These are phyloP conservation scores for Tetramorium alpestre DNA, from an alignment of 1,140 invertebrate species.

Conservation along the genomic window DNA sequence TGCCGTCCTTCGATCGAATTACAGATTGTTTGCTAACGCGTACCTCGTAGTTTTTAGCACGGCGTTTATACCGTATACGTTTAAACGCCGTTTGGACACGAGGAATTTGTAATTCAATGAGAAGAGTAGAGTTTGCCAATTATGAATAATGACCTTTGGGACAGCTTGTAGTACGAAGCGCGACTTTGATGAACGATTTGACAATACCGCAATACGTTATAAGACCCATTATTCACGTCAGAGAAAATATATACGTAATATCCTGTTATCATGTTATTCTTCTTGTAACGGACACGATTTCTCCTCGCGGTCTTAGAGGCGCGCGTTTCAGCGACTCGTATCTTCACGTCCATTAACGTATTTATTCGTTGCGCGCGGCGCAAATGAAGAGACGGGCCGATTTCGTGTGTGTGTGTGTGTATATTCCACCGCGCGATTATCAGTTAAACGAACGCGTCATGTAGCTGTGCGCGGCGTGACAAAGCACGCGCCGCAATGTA, in stretches of 20 bases:
- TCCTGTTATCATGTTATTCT: slow-evolving; percentile 17
- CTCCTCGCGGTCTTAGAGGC: background rate
- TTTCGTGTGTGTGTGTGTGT: background rate
- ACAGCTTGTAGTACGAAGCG: background rate
- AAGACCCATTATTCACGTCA: slow-evolving; percentile 16
- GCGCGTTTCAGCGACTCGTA: background rate
- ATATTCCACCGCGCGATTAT: slow-evolving; percentile 9
- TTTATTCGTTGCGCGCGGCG: slow-evolving; percentile 23
- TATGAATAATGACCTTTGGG: slow-evolving; percentile 8
- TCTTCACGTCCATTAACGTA: slow-evolving; percentile 16
- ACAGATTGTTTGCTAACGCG: slow-evolving; percentile 19
- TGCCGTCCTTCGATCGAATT: background rate
- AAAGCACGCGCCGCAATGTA: background rate
- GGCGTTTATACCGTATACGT: background rate
- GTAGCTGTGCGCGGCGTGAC: background rate
- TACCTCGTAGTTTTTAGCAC: slow-evolving; percentile 35
- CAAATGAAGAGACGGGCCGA: background rate
- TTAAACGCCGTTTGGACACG: background rate
- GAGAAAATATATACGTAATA: slow-evolving; percentile 39
- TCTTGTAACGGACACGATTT: background rate
- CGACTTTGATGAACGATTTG: slow-evolving; percentile 3
- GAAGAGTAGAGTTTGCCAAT: slow-evolving; percentile 3
- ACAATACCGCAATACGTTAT: background rate
- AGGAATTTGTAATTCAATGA: slow-evolving; percentile 48
- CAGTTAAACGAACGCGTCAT: slow-evolving; percentile 18